Base-by-base conservation (phyloP, 35 echinoderm and acorn worm species). In the Ptychodera flava region DNA sequence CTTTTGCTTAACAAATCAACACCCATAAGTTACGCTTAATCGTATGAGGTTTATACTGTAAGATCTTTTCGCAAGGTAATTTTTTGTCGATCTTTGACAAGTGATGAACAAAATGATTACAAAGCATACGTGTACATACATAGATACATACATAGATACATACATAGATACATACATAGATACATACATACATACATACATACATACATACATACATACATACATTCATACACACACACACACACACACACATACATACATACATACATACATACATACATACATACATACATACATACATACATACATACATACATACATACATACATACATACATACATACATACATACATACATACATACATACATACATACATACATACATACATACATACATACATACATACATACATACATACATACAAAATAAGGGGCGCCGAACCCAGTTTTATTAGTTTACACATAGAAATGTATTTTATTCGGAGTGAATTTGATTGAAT, bases 141-240 rank as follows among this genome's bases (percentile, higher is more conserved):
- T 64, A 64, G 6, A 64, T 64, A 64, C 45, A 64, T 64, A 64
- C 45, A 64, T 64, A 64, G 6, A 64, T 64, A 64, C 45, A 64
- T 64, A 22, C 45, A 64, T 64, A 64, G 6, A 64, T 64, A 22
- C 45, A 64, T 64, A 64, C 45, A 64, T 64, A 22, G 6, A 64
- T 64, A 64, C 45, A 64, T 64, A 64, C 45, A 64, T 64, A 64
- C 45, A 64, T 64, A 64, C 45, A 64, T 64, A 64, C 45, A 64
- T 64, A 64, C 45, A 64, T 64, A 64, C 45, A 64, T 64, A 64
- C 45, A 64, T 64, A 64, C 45, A 64, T 64, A 64, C 45, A 64
- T 64, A 64, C 45, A 64, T 64, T 12, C 22, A 64, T 64, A 64
- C 45, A 64, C 22, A 64, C 45, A 64, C 22, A 64, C 45, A 64